phyloP scores from a whole-genome alignment of 2,113 vertebrate genomes.

The Pelmatolapia mariae region DNA sequence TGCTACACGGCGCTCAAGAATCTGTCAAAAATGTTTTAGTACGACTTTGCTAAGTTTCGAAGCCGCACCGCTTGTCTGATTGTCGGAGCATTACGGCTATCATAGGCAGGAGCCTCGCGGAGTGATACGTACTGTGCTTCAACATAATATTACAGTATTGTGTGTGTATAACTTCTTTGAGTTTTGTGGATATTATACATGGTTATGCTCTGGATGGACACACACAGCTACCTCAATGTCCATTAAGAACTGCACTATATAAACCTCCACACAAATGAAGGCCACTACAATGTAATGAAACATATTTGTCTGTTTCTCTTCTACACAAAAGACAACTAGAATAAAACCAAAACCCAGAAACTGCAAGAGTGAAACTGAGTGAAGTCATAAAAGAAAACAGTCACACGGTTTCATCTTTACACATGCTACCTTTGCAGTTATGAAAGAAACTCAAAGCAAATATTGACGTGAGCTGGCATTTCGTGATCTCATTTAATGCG shows the following conservation, averaged over 20 bases:
- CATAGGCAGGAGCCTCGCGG: not conserved
- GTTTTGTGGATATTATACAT: not conserved
- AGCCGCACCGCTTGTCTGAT: not conserved
- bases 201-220: not conserved
- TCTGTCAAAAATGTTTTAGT: not conserved
- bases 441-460: not conserved
- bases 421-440: not conserved
- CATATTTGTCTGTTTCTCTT: not conserved
- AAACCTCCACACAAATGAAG: not conserved
- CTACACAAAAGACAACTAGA: not conserved
- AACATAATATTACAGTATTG: accelerated
- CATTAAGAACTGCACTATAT: not conserved
- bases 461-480: not conserved
- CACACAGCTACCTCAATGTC: not conserved
- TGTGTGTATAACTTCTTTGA: not conserved
- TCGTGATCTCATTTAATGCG: not conserved
- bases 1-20: accelerated
- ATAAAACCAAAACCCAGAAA: not conserved
- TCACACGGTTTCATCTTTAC: not conserved
- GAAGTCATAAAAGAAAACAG: not conserved
- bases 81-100: accelerated
- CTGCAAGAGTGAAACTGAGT: not conserved
- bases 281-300: not conserved
- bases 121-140: accelerated
- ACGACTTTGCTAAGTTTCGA: accelerated